phyloP scores from a whole-genome alignment of 2,888 invertebrate species.

The Lymantria monacha region DNA sequence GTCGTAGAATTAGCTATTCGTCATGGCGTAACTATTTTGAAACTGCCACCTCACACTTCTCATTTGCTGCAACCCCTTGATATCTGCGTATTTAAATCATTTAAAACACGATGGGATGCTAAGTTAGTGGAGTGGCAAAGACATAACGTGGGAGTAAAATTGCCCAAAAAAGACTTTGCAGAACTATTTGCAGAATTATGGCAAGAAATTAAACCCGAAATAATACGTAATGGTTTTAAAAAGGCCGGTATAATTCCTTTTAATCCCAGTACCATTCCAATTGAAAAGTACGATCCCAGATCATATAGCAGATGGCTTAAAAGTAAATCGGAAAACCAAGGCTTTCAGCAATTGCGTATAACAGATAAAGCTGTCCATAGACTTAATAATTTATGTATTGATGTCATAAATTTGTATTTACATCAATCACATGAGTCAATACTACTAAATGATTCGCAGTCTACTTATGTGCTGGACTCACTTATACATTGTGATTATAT shows the following conservation, averaged over 20 bases:
- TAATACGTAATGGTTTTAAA: not conserved
- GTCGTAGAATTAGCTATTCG: slow-evolving; percentile 13
- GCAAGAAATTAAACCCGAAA: slow-evolving; percentile 4
- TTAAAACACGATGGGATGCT: slow-evolving; percentile 9
- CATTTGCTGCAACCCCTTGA: slow-evolving; percentile 24
- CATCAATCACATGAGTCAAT: too few species aligned
- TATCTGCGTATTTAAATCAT: slow-evolving; percentile 19
- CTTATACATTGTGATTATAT: too few species aligned
- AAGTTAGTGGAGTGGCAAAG: slow-evolving; percentile 7
- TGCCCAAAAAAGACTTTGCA: slow-evolving; percentile 7
- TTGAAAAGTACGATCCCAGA: too few species aligned
- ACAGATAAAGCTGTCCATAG: too few species aligned
- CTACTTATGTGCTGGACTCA: too few species aligned
- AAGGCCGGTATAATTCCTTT: not conserved
- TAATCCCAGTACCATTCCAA: too few species aligned
- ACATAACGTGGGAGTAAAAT: slow-evolving; percentile 6
- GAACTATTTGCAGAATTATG: slow-evolving; percentile 10
- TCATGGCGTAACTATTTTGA: slow-evolving; percentile 18
- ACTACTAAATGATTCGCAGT: too few species aligned
- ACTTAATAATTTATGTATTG: too few species aligned
- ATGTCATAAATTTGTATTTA: too few species aligned
- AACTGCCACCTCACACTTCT: slow-evolving; percentile 20
- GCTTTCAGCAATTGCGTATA: too few species aligned
- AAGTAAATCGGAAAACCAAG: too few species aligned
- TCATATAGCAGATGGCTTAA: too few species aligned